Evolutionary conservation across 2,888 invertebrate genomes (phyloP).

Genomic region (Himalopsyche japonica): DNA sequence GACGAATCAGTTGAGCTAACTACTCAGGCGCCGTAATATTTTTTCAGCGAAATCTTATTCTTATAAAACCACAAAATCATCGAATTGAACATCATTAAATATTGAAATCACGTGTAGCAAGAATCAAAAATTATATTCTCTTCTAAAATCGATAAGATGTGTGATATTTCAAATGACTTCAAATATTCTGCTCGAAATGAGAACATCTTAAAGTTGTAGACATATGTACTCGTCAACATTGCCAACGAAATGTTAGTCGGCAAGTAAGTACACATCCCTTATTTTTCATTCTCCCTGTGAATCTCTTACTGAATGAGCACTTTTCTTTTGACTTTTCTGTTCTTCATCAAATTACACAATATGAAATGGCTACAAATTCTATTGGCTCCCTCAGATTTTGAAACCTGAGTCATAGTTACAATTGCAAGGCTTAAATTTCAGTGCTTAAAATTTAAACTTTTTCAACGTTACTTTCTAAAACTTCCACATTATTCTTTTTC

Average conservation of each 20-base stretch:
- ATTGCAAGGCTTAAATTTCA: not conserved
- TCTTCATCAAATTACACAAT: not conserved
- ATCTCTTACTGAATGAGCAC: not conserved
- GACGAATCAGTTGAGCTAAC: too few relatives aligned
- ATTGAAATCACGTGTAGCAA: too few relatives aligned
- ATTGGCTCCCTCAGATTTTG: not conserved
- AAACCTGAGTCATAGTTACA: not conserved
- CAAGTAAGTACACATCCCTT: not conserved
- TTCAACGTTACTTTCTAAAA: not conserved
- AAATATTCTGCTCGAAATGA: not conserved
- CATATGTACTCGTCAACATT: not conserved
- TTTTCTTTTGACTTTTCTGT: not conserved
- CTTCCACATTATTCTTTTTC: not conserved
- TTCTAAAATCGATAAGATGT: too few relatives aligned
- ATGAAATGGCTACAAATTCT: not conserved
- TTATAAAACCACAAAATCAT: too few relatives aligned
- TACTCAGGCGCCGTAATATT: too few relatives aligned
- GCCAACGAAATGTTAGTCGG: not conserved
- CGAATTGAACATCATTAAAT: too few relatives aligned
- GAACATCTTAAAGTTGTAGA: not conserved
- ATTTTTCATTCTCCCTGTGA: not conserved
- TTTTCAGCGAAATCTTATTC: too few relatives aligned
- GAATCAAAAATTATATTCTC: too few relatives aligned
- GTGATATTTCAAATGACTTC: not conserved
- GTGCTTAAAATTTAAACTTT: not conserved